Evolutionary conservation across 1,140 invertebrate species (phyloP).

Genomic region (Amyelois transitella): DNA sequence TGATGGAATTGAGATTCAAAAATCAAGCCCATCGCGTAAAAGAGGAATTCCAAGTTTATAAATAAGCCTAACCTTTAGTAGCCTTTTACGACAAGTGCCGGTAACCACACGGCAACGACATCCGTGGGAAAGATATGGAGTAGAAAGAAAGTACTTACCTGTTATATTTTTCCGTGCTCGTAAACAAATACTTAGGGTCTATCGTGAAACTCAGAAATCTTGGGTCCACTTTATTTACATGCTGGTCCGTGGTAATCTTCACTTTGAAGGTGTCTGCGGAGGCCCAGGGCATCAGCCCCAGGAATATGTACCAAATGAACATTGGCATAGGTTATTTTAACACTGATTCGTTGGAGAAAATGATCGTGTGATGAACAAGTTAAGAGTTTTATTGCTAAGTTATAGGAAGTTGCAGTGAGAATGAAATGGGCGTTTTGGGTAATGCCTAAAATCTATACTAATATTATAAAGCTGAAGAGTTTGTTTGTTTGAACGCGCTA

Average conservation of each 20-base stretch:
- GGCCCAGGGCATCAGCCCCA: conserved; percentile 2
- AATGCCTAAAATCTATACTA: not conserved
- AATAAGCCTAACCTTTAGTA: too few species aligned
- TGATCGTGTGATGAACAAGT: not conserved
- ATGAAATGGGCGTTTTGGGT: not conserved
- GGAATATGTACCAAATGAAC: not conserved
- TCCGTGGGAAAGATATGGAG: conserved; percentile 6
- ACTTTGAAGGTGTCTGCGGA: conserved; percentile 39
- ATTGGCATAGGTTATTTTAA: too few species aligned
- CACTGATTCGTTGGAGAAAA: not conserved
- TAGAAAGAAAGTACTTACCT: conserved; percentile 45
- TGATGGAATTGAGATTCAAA: too few species aligned
- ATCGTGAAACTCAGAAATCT: conserved; percentile 80
- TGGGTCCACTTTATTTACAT: conserved; percentile 72
- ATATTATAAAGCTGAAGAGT: too few species aligned
- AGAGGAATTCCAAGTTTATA: too few species aligned
- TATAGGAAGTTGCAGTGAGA: not conserved
- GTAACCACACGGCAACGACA: too few species aligned
- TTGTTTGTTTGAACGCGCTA: too few species aligned
- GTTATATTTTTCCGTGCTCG: conserved; percentile 40
- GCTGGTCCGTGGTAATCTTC: conserved; percentile 50
- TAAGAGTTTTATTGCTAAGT: not conserved
- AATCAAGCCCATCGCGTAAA: too few species aligned
- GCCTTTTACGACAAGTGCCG: too few species aligned
- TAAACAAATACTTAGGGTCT: conserved; percentile 72